phyloP scores from a whole-genome alignment of 2,113 vertebrate genomes.

The Anseranas semipalmata region DNA sequence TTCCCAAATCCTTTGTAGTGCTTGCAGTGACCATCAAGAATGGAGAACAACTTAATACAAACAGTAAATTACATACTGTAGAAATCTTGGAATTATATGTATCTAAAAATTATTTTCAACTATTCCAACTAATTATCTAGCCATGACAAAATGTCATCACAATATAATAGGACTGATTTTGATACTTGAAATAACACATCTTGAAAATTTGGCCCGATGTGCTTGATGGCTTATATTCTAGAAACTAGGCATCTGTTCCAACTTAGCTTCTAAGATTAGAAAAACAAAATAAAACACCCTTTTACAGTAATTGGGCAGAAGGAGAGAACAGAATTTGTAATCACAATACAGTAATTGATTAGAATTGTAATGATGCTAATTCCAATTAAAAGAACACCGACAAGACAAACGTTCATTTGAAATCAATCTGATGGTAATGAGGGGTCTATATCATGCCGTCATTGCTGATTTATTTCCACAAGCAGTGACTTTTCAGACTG shows the following conservation, averaged over 20 bases:
- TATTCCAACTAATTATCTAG: neutral
- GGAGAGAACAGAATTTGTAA: conserved; percentile 26
- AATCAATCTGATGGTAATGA: conserved; percentile 48
- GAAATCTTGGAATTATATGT: neutral
- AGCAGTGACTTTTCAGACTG: neutral
- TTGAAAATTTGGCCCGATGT: neutral
- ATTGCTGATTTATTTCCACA: conserved; percentile 40
- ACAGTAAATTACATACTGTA: neutral
- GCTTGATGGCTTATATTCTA: neutral
- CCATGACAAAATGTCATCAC: neutral
- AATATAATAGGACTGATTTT: neutral
- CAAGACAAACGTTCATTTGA: conserved; percentile 25
- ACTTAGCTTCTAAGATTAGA: neutral
- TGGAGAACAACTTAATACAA: neutral
- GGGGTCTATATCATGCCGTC: neutral
- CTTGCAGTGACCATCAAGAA: neutral
- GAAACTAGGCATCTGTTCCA: neutral
- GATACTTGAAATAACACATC: neutral
- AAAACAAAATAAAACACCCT: neutral
- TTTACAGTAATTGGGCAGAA: neutral
- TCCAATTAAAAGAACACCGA: conserved; percentile 46
- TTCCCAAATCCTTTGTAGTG: neutral
- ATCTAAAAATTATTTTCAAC: neutral
- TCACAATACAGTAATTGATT: conserved; percentile 20
- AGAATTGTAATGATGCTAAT: conserved; percentile 22